These are phyloP conservation scores for Dryococelus australis DNA, from an alignment of 2,888 invertebrate genomes.

Conservation along the genomic window DNA sequence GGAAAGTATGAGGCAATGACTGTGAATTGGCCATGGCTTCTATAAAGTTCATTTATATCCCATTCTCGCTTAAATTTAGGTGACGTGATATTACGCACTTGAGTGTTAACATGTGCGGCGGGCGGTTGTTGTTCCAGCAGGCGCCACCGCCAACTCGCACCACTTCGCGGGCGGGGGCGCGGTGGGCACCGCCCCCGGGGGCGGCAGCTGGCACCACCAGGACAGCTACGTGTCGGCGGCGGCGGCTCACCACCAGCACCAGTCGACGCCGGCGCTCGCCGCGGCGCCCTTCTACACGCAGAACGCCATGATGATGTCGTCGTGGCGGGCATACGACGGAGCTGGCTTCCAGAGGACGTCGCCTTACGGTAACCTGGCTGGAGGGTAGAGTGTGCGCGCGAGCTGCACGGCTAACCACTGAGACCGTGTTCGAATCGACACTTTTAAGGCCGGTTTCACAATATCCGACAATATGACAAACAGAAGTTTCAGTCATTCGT, in stretches of 20 bases:
- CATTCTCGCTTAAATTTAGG: too few relatives aligned
- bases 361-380: conserved; percentile 69
- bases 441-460: too few relatives aligned
- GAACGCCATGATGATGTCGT: conserved; percentile 76
- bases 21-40: too few relatives aligned
- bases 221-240: conserved; percentile 48
- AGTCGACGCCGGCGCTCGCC: conserved; percentile 47
- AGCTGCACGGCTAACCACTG: too few relatives aligned
- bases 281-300: conserved; percentile 76
- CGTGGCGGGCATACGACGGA: conserved; percentile 74
- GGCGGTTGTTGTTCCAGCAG: background rate
- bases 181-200: conserved; percentile 18
- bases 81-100: too few relatives aligned
- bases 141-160: conserved; percentile 58
- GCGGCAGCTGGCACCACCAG: conserved; percentile 35
- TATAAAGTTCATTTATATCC: too few relatives aligned
- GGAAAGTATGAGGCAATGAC: too few relatives aligned
- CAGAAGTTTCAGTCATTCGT: too few relatives aligned
- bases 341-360: conserved; percentile 76
- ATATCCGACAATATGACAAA: too few relatives aligned
- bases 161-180: conserved; percentile 34
- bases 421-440: too few relatives aligned
- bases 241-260: conserved; percentile 62
- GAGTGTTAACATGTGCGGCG: background rate
- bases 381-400: conserved; percentile 23